Percentiles rank a stretch among this genome's conserved stretches.
These are phyloP conservation scores for Mastomys natalensis DNA, from an alignment of 2,113 vertebrate genomes.

Conservation along the genomic window DNA sequence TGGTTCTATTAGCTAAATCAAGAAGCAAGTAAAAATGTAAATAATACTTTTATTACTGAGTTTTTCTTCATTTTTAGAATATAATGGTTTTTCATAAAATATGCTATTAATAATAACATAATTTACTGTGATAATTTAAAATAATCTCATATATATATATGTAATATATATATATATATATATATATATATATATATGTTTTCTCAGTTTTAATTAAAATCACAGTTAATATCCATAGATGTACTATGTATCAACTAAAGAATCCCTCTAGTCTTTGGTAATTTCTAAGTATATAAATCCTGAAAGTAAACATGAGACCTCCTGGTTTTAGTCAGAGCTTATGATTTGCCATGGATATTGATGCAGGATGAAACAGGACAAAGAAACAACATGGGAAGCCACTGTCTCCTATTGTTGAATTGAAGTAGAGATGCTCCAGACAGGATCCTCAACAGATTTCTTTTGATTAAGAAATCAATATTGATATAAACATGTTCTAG, in stretches of 20 bases:
- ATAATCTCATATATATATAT: not conserved
- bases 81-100: not conserved
- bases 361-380: too few species aligned
- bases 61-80: not conserved
- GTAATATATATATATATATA: too few species aligned
- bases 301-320: not conserved
- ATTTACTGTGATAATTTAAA: not conserved
- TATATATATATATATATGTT: too few species aligned
- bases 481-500: not conserved
- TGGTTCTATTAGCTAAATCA: not conserved
- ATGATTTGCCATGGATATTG: not conserved
- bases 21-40: not conserved
- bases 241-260: not conserved
- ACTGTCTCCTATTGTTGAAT: not conserved
- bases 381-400: not conserved
- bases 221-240: not conserved
- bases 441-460: not conserved
- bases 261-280: not conserved
- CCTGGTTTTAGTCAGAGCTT: not conserved
- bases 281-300: not conserved
- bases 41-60: not conserved
- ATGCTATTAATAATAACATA: not conserved
- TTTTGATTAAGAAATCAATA: not conserved
- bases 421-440: not conserved
- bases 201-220: constrained; percentile 35